These are phyloP conservation scores for Diglossa cyanea DNA, from an alignment of 2,797 vertebrate genomes.

Conservation along the genomic window DNA sequence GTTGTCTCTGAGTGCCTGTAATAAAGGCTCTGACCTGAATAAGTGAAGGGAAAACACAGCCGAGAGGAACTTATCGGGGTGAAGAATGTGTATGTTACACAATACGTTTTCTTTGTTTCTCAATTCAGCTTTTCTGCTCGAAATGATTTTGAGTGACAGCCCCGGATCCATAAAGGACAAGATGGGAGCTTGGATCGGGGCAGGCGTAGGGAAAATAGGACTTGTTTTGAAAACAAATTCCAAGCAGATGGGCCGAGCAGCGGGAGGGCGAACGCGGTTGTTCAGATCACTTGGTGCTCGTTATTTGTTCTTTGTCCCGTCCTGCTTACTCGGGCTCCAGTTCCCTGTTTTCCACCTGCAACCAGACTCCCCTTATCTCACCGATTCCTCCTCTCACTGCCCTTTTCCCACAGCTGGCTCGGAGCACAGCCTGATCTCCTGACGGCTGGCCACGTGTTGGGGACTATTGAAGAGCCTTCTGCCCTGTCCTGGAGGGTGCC, in stretches of 20 bases:
- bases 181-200: not conserved
- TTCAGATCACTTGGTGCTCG: not conserved
- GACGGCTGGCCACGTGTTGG: not conserved
- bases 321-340: not conserved
- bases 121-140: not conserved
- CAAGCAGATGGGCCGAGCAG: conserved; percentile 47
- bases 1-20: not conserved
- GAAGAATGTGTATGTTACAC: not conserved
- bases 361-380: not conserved
- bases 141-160: not conserved
- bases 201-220: not conserved
- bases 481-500: not conserved
- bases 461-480: not conserved
- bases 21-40: conserved; percentile 1
- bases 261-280: not conserved
- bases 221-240: conserved; percentile 26
- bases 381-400: not conserved
- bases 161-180: not conserved
- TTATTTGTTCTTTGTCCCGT: not conserved
- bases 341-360: conserved; percentile 20
- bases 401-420: not conserved
- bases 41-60: not conserved
- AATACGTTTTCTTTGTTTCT: not conserved
- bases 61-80: not conserved
- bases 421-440: not conserved